A percentile compares a stretch with the other conserved stretches of the same genome.
Evolutionary conservation across 2,797 vertebrate genomes (phyloP).

Genomic region (Ctenochaetus hawaiiensis): DNA sequence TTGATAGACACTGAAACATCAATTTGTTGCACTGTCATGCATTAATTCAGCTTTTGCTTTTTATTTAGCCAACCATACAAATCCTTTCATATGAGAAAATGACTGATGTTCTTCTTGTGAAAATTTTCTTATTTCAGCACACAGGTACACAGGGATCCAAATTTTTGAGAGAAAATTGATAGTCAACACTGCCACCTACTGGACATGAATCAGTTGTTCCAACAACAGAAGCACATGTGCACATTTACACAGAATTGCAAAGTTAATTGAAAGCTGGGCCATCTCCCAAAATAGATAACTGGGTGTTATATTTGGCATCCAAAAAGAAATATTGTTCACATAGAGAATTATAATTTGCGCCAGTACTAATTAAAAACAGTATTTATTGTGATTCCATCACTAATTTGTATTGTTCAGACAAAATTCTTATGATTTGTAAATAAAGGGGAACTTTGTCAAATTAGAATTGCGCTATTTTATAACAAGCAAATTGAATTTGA

Average conservation of each 20-base stretch:
- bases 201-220: not conserved
- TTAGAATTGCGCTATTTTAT: not conserved
- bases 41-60: slow-evolving; percentile 39
- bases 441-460: not conserved
- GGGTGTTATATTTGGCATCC: slow-evolving; percentile 6
- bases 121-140: slow-evolving; percentile 22
- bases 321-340: slow-evolving; percentile 11
- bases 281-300: slow-evolving; percentile 29
- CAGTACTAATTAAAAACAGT: not conserved
- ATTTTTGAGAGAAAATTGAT: slow-evolving; percentile 18
- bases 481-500: too few species aligned
- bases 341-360: not conserved
- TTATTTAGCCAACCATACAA: slow-evolving; percentile 25
- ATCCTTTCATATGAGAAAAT: slow-evolving; percentile 18
- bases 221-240: not conserved
- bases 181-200: slow-evolving; percentile 70
- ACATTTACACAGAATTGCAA: not conserved
- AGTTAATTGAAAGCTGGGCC: slow-evolving; percentile 3
- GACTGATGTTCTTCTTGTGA: slow-evolving; percentile 5
- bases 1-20: slow-evolving; percentile 20
- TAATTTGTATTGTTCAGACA: slow-evolving; percentile 8
- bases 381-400: slow-evolving; percentile 7
- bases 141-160: slow-evolving; percentile 17
- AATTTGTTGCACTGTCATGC: slow-evolving; percentile 25
- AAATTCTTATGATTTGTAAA: not conserved